Percentiles rank a stretch among this genome's conserved stretches.
Conservation (phyloP, 2,888 invertebrate species). For the Lasioglossum zephyrum region DNA sequence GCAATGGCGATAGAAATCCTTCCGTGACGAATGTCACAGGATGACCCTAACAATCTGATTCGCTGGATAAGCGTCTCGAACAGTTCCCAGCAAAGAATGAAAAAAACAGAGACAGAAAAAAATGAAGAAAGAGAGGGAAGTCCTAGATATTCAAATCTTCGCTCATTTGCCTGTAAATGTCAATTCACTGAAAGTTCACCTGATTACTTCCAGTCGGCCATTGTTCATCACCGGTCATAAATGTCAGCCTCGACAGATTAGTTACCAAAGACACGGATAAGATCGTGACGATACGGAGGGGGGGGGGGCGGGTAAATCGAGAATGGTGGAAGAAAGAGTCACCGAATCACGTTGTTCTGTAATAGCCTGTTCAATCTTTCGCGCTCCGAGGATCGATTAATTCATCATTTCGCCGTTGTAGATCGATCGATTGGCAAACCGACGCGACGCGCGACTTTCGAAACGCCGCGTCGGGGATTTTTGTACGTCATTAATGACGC, state of each 20-base stretch:
- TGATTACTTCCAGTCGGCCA: slow-evolving; percentile 27
- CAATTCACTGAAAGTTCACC: slow-evolving; percentile 46
- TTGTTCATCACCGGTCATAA: slow-evolving; percentile 55
- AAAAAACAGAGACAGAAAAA: not conserved
- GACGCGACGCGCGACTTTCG: slow-evolving; percentile 21
- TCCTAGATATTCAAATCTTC: slow-evolving; percentile 34
- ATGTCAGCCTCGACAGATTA: slow-evolving; percentile 54
- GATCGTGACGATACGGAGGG: slow-evolving; percentile 21
- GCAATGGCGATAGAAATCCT: not conserved
- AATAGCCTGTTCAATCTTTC: not conserved
- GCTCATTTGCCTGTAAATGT: slow-evolving; percentile 41
- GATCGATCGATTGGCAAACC: slow-evolving; percentile 31
- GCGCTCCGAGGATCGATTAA: not conserved
- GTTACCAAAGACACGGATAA: slow-evolving; percentile 22
- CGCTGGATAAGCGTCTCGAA: slow-evolving; percentile 12
- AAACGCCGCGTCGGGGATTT: slow-evolving; percentile 7
- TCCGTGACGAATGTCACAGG: not conserved
- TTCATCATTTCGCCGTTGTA: slow-evolving; percentile 9
- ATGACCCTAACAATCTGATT: slow-evolving; percentile 13
- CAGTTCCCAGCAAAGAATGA: not conserved
- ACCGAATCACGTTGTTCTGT: not conserved
- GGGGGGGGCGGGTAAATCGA: not conserved
- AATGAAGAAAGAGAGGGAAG: not conserved
- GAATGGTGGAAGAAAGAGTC: not conserved
- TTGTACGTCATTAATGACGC: not conserved